Conservation (phyloP, 2,797 vertebrate genomes). For the Neoniphon sammara region DNA sequence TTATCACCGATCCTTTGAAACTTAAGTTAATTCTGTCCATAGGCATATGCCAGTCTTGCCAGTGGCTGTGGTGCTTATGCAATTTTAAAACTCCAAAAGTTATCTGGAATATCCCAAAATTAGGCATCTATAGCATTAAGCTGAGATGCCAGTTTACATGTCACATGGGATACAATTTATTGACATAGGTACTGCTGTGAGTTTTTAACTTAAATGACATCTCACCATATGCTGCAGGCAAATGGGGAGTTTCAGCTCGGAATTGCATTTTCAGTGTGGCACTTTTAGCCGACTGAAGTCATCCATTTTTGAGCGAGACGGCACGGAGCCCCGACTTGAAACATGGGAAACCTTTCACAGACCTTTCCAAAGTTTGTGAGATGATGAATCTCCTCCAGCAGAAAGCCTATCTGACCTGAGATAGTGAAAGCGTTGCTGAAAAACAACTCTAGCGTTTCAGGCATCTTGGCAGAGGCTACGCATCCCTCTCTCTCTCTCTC, state of each 20-base stretch:
- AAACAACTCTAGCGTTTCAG: slow-evolving; percentile 51
- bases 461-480: slow-evolving; percentile 21
- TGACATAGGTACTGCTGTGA: slow-evolving; percentile 25
- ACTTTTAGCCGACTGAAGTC: slow-evolving; percentile 52
- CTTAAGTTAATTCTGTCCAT: slow-evolving; percentile 68
- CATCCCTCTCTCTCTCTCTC: slow-evolving; percentile 24
- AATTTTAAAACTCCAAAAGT: slow-evolving; percentile 52
- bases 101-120: slow-evolving; percentile 45
- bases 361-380: slow-evolving; percentile 55
- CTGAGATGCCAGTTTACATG: slow-evolving; percentile 31
- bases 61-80: slow-evolving; percentile 35
- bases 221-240: slow-evolving; percentile 24
- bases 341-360: slow-evolving; percentile 60
- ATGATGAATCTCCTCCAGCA: slow-evolving; percentile 52
- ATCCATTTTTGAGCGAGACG: slow-evolving; percentile 57
- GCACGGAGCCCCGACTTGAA: slow-evolving; percentile 30
- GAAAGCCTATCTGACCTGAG: slow-evolving; percentile 55
- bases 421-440: slow-evolving; percentile 41
- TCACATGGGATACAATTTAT: slow-evolving; percentile 39
- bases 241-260: slow-evolving; percentile 42
- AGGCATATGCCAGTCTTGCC: slow-evolving; percentile 57
- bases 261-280: slow-evolving; percentile 54
- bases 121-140: slow-evolving; percentile 19
- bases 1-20: slow-evolving; percentile 62
- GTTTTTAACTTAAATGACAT: slow-evolving; percentile 38